Conservation (phyloP, 2,888 invertebrate species). For the Neelides folsomi region DNA sequence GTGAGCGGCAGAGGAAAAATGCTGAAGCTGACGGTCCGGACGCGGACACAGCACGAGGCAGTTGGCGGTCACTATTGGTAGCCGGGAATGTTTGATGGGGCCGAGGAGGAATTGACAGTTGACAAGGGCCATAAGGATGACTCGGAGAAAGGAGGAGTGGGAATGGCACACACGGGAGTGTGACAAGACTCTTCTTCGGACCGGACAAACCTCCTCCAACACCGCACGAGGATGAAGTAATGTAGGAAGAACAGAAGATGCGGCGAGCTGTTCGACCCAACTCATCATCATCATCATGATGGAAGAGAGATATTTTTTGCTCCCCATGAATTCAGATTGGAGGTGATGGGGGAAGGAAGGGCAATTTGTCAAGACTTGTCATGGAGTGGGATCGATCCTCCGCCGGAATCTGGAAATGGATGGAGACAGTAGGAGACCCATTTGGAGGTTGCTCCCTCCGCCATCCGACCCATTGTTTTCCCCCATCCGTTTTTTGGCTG, state of each 20-base stretch:
- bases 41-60: no score
- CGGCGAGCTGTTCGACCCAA: background rate
- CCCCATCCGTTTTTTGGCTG: constrained; percentile 8
- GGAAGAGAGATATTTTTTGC: background rate
- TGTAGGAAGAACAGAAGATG: background rate
- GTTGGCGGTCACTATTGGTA: no score
- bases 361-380: constrained; percentile 29
- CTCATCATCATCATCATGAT: constrained; percentile 1
- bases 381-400: constrained; percentile 13
- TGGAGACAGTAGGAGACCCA: background rate
- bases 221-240: background rate
- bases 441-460: background rate
- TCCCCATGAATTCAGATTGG: constrained; percentile 10
- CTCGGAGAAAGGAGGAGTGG: no score
- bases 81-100: no score
- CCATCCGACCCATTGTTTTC: constrained; percentile 2
- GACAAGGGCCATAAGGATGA: no score
- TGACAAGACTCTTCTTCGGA: no score
- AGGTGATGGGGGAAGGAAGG: constrained; percentile 23
- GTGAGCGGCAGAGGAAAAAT: no score
- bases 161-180: no score
- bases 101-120: no score
- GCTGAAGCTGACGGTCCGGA: no score
- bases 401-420: background rate
- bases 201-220: no score